phyloP scores from a whole-genome alignment of 2,888 invertebrate species.

The Ectemnius lituratus region DNA sequence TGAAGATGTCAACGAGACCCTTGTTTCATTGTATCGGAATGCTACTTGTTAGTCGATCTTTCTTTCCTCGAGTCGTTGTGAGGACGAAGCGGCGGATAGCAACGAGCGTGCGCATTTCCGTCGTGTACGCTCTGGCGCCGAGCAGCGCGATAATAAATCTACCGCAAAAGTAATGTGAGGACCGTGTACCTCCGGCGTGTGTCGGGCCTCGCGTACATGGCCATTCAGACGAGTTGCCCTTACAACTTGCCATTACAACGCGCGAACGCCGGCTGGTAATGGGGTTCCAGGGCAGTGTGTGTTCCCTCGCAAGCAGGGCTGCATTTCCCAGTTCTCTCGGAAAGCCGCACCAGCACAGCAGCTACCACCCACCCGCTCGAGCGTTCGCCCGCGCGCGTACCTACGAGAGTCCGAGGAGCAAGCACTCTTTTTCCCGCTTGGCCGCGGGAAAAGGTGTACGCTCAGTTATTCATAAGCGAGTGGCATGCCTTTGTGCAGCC shows the following conservation, averaged over 20 bases:
- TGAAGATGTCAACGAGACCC: neutral
- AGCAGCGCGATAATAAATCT: conserved; percentile 66
- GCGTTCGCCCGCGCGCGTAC: neutral
- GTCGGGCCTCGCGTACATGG: conserved; percentile 35
- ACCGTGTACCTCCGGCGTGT: conserved; percentile 50
- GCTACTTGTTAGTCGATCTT: conserved; percentile 35
- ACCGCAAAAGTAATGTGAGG: conserved; percentile 67
- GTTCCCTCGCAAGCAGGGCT: no score
- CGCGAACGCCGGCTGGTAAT: conserved; percentile 65
- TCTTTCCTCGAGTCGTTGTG: conserved; percentile 1
- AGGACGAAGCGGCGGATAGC: no score
- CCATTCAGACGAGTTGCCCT: conserved; percentile 69
- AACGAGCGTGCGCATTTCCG: conserved; percentile 4
- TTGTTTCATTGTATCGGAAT: conserved; percentile 24
- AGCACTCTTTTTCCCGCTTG: conserved; percentile 5
- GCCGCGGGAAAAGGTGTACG: conserved; percentile 26
- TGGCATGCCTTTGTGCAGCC: conserved; percentile 33
- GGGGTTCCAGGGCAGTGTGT: conserved; percentile 54
- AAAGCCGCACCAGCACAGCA: neutral
- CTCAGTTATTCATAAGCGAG: conserved; percentile 55
- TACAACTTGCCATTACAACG: conserved; percentile 59
- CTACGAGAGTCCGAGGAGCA: neutral
- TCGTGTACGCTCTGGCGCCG: conserved; percentile 23
- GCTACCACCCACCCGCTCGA: neutral
- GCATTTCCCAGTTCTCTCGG: neutral